These are phyloP conservation scores for Diplazon laetatorius DNA, from an alignment of 2,888 invertebrate species.

Conservation along the genomic window DNA sequence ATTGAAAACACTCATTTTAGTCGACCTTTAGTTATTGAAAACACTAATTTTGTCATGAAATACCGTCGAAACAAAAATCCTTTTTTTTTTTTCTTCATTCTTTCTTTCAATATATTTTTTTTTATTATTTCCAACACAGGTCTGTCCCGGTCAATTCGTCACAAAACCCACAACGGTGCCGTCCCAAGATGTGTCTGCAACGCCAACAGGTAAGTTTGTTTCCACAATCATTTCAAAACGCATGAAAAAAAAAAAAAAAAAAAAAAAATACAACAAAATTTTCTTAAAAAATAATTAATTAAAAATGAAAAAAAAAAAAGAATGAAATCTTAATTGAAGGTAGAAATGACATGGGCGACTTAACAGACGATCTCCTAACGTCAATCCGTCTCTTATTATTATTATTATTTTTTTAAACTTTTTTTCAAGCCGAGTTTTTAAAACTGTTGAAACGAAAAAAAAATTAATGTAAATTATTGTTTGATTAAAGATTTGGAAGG, in stretches of 20 bases:
- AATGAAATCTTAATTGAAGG: too few relatives aligned
- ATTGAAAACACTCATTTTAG: neutral
- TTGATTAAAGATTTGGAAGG: conserved; percentile 63
- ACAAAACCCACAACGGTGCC: conserved; percentile 71
- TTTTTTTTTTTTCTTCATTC: neutral
- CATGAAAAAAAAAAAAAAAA: neutral
- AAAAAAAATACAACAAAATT: too few relatives aligned
- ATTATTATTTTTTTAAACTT: too few relatives aligned
- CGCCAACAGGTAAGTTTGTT: conserved; percentile 75
- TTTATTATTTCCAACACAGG: conserved; percentile 66
- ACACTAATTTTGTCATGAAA: neutral
- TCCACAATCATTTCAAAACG: neutral
- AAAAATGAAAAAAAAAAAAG: too few relatives aligned
- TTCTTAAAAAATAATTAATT: too few relatives aligned
- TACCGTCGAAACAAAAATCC: neutral
- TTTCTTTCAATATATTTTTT: conserved; percentile 8
- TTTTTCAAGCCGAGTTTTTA: too few relatives aligned
- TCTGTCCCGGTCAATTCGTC: conserved; percentile 76
- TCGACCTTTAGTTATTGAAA: too few relatives aligned
- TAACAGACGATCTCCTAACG: too few relatives aligned
- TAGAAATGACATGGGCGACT: too few relatives aligned
- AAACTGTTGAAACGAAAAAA: neutral
- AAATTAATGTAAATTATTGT: neutral
- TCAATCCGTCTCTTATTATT: too few relatives aligned
- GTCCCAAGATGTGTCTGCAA: conserved; percentile 72